A percentile compares a stretch with the other conserved stretches of the same genome.
Evolutionary conservation across 2,797 vertebrate genomes (phyloP).

Genomic region (Lithobates pipiens): DNA sequence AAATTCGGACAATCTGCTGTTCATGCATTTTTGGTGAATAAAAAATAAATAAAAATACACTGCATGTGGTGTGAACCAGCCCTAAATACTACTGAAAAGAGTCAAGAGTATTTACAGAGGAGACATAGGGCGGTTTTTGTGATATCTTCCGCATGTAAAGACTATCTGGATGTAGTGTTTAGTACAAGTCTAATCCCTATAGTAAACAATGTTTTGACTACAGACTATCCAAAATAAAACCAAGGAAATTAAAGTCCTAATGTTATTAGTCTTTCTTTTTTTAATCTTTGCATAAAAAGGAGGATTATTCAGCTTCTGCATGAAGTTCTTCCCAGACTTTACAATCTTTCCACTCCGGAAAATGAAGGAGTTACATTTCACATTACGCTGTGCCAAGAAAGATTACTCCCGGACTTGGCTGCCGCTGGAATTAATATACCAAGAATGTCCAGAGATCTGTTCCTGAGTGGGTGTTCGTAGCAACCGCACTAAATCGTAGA

Average conservation of each 20-base stretch:
- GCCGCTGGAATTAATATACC: slow-evolving; percentile 28
- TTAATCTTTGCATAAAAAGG: not conserved
- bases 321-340: not conserved
- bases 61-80: no score
- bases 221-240: not conserved
- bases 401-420: slow-evolving; percentile 34
- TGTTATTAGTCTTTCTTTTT: not conserved
- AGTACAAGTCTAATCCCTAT: not conserved
- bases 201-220: not conserved
- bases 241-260: not conserved
- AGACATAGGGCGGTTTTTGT: no score
- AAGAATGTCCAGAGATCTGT: slow-evolving; percentile 28
- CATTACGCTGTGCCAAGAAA: slow-evolving; percentile 17
- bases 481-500: slow-evolving; percentile 8
- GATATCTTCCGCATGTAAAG: not conserved
- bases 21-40: no score
- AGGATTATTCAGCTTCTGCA: not conserved
- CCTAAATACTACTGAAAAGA: no score
- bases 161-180: not conserved
- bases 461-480: slow-evolving; percentile 50
- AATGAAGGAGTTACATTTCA: slow-evolving; percentile 27
- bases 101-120: no score
- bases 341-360: slow-evolving; percentile 16
- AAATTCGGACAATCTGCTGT: no score
- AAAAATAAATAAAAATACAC: no score